Percentiles rank a stretch among this genome's conserved stretches.
These are phyloP conservation scores for Platypus cylindrus DNA, from an alignment of 2,888 invertebrate genomes.

Conservation along the genomic window DNA sequence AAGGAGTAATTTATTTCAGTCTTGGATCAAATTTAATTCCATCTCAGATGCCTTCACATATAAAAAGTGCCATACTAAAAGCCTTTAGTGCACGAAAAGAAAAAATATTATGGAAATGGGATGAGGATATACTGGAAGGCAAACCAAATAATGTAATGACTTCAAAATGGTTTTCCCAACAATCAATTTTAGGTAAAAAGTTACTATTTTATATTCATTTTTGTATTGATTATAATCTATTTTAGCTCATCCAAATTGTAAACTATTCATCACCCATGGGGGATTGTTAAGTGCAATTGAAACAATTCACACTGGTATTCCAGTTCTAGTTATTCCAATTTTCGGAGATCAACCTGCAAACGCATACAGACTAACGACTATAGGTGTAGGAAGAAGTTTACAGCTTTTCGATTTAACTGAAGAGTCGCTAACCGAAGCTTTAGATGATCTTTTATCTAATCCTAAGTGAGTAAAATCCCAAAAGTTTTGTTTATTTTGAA, in stretches of 20 bases:
- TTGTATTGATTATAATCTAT: too few species aligned
- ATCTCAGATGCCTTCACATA: conserved; percentile 39
- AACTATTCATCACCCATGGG: conserved; percentile 28
- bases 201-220: too few species aligned
- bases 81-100: conserved; percentile 47
- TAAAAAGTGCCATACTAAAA: conserved; percentile 40
- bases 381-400: conserved; percentile 34
- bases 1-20: conserved; percentile 41
- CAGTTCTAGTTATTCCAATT: conserved; percentile 40
- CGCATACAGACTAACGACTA: conserved; percentile 32
- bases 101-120: conserved; percentile 60
- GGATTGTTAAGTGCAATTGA: conserved; percentile 38
- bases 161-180: conserved; percentile 55
- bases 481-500: too few species aligned
- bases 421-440: conserved; percentile 26
- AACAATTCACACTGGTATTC: conserved; percentile 37
- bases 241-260: conserved; percentile 6
- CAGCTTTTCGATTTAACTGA: conserved; percentile 36
- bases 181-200: conserved; percentile 25
- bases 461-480: conserved; percentile 20
- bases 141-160: conserved; percentile 44
- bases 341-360: conserved; percentile 41
- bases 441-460: conserved; percentile 35
- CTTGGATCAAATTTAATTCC: conserved; percentile 47
- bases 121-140: conserved; percentile 40